Conservation (phyloP, 2,113 vertebrate species). For the Lutjanus erythropterus region DNA sequence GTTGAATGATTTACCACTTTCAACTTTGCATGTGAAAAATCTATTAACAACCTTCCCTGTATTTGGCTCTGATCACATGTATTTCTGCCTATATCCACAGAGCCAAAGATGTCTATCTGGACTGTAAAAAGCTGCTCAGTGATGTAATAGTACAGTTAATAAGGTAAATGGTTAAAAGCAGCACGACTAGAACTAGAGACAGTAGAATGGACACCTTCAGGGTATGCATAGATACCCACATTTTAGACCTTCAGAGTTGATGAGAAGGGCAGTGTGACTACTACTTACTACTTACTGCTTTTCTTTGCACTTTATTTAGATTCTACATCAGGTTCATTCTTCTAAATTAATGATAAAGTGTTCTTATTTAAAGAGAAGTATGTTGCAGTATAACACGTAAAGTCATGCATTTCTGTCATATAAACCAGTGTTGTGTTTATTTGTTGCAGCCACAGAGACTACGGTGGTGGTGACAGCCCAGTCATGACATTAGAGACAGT, state of each 20-base stretch:
- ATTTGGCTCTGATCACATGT: slow-evolving; percentile 48
- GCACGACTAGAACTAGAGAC: slow-evolving; percentile 35
- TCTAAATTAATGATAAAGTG: no score
- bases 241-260: neutral
- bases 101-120: slow-evolving; percentile 47
- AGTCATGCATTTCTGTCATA: neutral
- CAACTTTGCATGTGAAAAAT: neutral
- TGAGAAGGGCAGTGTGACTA: neutral
- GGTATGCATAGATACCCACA: neutral
- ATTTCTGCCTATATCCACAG: slow-evolving; percentile 68
- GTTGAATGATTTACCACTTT: neutral
- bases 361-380: slow-evolving; percentile 5
- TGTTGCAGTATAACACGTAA: neutral
- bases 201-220: slow-evolving; percentile 45
- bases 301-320: neutral
- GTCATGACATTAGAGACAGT: slow-evolving; percentile 61
- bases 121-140: slow-evolving; percentile 69
- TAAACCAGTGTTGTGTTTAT: slow-evolving; percentile 22
- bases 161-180: slow-evolving; percentile 48
- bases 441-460: slow-evolving; percentile 59
- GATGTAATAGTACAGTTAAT: slow-evolving; percentile 67
- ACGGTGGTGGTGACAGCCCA: slow-evolving; percentile 47
- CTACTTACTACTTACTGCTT: neutral
- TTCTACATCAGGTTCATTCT: slow-evolving; percentile 36
- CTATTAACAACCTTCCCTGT: slow-evolving; percentile 20